Percentiles rank a stretch among this genome's conserved stretches.
phyloP scores from a whole-genome alignment of 2,113 vertebrate species.

The Pseudopipra pipra region DNA sequence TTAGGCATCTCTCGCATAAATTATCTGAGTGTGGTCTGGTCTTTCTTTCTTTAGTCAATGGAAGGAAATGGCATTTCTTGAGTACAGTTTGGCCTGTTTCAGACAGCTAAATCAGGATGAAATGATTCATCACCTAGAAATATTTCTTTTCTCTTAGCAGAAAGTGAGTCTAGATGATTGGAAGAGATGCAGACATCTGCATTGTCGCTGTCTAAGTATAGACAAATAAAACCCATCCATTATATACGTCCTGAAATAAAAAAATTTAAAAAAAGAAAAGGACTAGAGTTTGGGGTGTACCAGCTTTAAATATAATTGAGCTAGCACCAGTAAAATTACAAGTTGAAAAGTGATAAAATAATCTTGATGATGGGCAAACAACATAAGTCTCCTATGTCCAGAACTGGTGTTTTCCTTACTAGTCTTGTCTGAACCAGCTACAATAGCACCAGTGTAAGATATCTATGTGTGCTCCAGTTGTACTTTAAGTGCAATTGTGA shows the following conservation, averaged over 20 bases:
- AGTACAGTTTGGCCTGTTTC: neutral
- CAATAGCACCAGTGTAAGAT: neutral
- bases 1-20: neutral
- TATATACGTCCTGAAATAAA: neutral
- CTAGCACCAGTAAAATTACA: neutral
- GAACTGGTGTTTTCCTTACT: neutral
- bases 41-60: neutral
- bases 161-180: neutral
- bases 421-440: neutral
- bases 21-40: neutral
- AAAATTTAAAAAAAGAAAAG: neutral
- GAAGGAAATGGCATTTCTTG: neutral
- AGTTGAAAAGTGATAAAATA: neutral
- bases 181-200: neutral
- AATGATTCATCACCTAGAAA: slow-evolving; percentile 1
- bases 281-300: neutral
- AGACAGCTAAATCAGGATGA: neutral
- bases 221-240: neutral
- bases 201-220: neutral
- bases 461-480: neutral
- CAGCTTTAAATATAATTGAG: neutral
- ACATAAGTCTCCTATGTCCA: neutral
- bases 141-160: neutral
- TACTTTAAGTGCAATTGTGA: neutral
- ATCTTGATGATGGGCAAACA: neutral